Evolutionary conservation across 1,140 invertebrate species (phyloP), one percentile per base, ranked within the genome.

Genomic region (Neomicropteryx cornuta): DNA sequence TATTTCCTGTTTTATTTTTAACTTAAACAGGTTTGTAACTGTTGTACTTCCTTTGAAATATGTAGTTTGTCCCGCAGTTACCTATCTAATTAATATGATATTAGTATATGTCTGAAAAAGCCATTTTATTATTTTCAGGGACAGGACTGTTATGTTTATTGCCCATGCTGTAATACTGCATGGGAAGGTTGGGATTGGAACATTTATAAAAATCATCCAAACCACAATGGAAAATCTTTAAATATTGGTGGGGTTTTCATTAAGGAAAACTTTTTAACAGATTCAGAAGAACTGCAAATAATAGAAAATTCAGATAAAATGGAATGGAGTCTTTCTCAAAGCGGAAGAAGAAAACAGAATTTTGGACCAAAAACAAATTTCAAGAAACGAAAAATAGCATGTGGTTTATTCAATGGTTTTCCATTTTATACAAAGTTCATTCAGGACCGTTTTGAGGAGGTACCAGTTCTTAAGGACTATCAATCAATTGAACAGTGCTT

Each of bases 291-390:
- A 51, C 41, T 53, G 1, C 43, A 55, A 10, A 60, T 97, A 14
- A 71, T 87, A 22, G 50, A 68, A 32, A 66, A 73, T 14, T 78
- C 97, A 33, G 89, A 97, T 62, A 56, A 69, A 36, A 66, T 90
- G 33, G 77, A 83, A 3, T 99, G 95, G 93, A 78, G 84, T 43
- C 66, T 73, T 22, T 98, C 95, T 2, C 95, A 98, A 65, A 97
- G 93, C 62, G 96, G 95, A 3, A 71, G 96, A 36, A 76, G 87
- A 43, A 98, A 98, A 64, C 92, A 96, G 77, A 97, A 99, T 65
- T 99, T 82, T 71, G 96, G 96, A 10, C 95, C 96, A 3, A 97
- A 97, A 68, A 92, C 93, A 17, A 99, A 99, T 66, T 99, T 99
- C 55, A 98, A 97, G 54, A 94, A 91, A 55, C 75, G 77, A 46